phyloP scores from a whole-genome alignment of 2,888 invertebrate genomes.

The Chalcis sispes region DNA sequence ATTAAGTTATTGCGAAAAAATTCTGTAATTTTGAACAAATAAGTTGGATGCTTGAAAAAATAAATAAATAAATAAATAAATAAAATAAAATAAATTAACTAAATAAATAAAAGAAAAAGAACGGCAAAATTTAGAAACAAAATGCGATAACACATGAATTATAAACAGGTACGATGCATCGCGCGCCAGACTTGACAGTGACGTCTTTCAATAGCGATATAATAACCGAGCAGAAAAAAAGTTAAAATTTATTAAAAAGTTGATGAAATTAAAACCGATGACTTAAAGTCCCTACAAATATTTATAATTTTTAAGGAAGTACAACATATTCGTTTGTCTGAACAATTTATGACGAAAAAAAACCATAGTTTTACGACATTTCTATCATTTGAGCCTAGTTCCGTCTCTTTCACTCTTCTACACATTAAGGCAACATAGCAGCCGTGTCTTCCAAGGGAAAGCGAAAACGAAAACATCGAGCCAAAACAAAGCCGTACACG shows the following conservation, averaged over 20 bases:
- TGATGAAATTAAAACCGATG: constrained; percentile 18
- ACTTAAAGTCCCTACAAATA: constrained; percentile 42
- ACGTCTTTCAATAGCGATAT: too few relatives aligned
- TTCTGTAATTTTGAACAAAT: too few relatives aligned
- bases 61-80: too few relatives aligned
- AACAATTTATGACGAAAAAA: constrained; percentile 16
- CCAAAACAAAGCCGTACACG: constrained; percentile 51
- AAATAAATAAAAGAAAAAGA: too few relatives aligned
- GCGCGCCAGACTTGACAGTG: constrained; percentile 25
- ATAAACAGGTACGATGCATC: background rate
- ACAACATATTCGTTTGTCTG: too few relatives aligned
- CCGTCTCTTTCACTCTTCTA: background rate
- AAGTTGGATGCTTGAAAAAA: too few relatives aligned
- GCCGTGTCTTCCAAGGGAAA: constrained; percentile 22
- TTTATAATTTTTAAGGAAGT: background rate
- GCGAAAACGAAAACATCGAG: constrained; percentile 43
- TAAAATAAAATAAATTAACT: background rate
- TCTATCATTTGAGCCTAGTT: background rate
- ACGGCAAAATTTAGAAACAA: too few relatives aligned
- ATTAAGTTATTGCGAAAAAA: too few relatives aligned
- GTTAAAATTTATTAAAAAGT: background rate
- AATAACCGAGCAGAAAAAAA: too few relatives aligned
- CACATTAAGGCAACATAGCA: background rate
- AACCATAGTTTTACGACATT: constrained; percentile 13
- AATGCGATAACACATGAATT: too few relatives aligned